Percentiles rank a stretch among this genome's conserved stretches.
phyloP scores from a whole-genome alignment of 2,113 vertebrate species.

The Cairina moschata region DNA sequence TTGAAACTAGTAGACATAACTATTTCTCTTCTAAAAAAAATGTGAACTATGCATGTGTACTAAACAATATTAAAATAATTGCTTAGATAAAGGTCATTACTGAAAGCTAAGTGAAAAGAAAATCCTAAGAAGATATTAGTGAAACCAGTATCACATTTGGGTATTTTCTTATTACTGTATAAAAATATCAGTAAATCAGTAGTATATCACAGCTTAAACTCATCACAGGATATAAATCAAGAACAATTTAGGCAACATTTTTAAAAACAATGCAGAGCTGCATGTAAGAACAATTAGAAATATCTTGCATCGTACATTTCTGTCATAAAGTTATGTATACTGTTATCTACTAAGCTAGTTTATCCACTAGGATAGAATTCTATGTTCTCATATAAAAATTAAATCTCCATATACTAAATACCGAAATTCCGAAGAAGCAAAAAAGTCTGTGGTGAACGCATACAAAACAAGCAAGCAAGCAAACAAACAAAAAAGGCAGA shows the following conservation, averaged over 20 bases:
- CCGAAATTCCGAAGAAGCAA: neutral
- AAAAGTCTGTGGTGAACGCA: neutral
- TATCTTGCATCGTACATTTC: neutral
- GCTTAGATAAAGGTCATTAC: neutral
- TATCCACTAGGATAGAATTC: neutral
- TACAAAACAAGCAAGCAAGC: neutral
- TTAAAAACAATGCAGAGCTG: neutral
- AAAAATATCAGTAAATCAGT: neutral
- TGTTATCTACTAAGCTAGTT: neutral
- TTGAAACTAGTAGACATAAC: neutral
- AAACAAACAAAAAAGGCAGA: neutral
- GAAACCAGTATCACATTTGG: neutral
- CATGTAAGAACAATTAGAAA: neutral
- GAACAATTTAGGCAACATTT: neutral
- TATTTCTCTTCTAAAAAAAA: neutral
- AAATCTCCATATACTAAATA: neutral
- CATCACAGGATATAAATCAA: neutral
- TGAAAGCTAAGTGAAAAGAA: neutral
- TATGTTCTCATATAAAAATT: neutral
- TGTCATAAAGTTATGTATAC: neutral
- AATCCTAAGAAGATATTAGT: neutral
- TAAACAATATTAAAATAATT: neutral
- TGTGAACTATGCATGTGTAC: neutral
- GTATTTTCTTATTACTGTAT: neutral
- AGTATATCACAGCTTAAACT: neutral